Evolutionary conservation across 2,888 invertebrate species (phyloP).

Genomic region (Spodoptera littoralis): DNA sequence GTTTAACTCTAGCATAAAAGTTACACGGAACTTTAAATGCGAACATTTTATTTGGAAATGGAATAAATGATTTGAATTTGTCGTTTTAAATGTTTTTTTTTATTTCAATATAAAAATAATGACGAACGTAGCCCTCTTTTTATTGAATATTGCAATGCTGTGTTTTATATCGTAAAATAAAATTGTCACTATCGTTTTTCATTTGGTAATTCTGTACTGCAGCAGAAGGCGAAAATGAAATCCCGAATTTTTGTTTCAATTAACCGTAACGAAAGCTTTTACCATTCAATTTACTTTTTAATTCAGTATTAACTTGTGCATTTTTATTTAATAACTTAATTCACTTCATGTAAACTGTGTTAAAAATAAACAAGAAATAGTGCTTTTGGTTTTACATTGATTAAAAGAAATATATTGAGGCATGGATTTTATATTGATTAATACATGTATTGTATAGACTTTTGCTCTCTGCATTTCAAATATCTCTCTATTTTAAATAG

Average conservation of each 20-base stretch:
- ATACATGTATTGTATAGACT: too few relatives aligned
- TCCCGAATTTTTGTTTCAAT: background rate
- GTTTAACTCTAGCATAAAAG: slow-evolving; percentile 38
- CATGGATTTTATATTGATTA: too few relatives aligned
- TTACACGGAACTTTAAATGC: slow-evolving; percentile 39
- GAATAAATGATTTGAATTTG: slow-evolving; percentile 35
- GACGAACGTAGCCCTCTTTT: slow-evolving; percentile 31
- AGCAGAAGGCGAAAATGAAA: background rate
- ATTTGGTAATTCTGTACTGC: slow-evolving; percentile 4
- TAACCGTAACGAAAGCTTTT: background rate
- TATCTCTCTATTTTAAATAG: too few relatives aligned
- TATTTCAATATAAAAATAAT: slow-evolving; percentile 27
- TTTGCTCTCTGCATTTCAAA: too few relatives aligned
- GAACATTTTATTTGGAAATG: slow-evolving; percentile 40
- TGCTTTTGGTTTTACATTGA: too few relatives aligned
- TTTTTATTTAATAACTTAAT: too few relatives aligned
- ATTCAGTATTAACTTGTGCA: background rate
- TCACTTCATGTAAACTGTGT: too few relatives aligned
- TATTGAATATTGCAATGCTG: slow-evolving; percentile 18
- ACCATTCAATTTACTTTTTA: background rate
- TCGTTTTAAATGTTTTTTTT: slow-evolving; percentile 21
- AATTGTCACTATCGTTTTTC: slow-evolving; percentile 19
- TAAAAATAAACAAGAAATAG: too few relatives aligned
- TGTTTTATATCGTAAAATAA: slow-evolving; percentile 26
- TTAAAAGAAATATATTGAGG: too few relatives aligned